phyloP scores from a whole-genome alignment of 2,797 vertebrate species.

The Manis pentadactyla region DNA sequence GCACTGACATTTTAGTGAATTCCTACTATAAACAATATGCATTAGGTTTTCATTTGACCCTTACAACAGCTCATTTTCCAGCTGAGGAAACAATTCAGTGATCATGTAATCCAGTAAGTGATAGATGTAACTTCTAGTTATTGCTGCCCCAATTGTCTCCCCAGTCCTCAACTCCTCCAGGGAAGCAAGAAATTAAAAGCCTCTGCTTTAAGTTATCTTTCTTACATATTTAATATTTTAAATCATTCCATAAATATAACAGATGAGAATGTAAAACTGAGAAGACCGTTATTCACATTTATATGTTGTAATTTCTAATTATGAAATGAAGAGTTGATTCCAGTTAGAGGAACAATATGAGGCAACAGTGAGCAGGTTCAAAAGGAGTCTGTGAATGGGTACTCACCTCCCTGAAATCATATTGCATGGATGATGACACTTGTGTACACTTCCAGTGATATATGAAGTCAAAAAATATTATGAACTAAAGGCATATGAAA shows the following conservation, averaged over 20 bases:
- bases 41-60: background rate
- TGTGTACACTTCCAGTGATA: background rate
- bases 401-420: background rate
- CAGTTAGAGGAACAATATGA: background rate
- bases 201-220: background rate
- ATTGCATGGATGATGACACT: background rate
- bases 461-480: background rate
- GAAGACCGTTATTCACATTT: background rate
- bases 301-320: background rate
- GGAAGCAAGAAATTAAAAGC: background rate
- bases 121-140: background rate
- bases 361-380: background rate
- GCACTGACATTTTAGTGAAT: background rate
- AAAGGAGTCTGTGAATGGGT: background rate
- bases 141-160: background rate
- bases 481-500: background rate
- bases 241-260: background rate
- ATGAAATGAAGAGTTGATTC: background rate
- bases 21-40: background rate
- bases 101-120: background rate
- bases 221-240: background rate
- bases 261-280: conserved; percentile 1
- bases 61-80: background rate
- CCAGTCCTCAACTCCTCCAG: background rate
- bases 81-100: background rate